Conservation (phyloP, 2,888 invertebrate species). For the Hipparchia semele region DNA sequence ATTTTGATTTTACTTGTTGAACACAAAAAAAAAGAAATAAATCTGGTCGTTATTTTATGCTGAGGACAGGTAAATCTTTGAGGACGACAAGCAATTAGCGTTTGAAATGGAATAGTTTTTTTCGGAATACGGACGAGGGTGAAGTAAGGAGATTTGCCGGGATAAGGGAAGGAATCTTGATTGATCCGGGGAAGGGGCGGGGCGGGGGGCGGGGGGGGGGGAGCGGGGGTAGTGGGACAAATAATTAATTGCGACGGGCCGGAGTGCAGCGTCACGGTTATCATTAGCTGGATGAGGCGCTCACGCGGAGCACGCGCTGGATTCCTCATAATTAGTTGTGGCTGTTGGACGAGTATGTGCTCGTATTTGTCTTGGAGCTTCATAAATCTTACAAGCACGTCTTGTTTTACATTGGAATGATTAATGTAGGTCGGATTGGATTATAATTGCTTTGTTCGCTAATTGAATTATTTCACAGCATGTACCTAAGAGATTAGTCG, state of each 20-base stretch:
- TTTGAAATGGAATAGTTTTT: conserved; percentile 40
- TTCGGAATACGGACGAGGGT: conserved; percentile 32
- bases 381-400: conserved; percentile 1
- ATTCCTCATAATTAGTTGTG: conserved; percentile 7
- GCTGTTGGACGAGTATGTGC: not conserved
- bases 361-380: not conserved
- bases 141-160: conserved; percentile 32
- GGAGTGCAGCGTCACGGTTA: conserved; percentile 44
- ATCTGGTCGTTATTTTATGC: conserved; percentile 29
- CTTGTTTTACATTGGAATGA: conserved; percentile 6
- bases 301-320: not conserved
- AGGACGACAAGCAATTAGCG: conserved; percentile 39
- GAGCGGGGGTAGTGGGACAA: conserved; percentile 36
- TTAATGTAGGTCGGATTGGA: not conserved
- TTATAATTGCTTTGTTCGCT: not conserved
- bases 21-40: not conserved
- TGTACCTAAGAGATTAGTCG: not conserved
- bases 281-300: conserved; percentile 29
- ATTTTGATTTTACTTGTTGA: not conserved
- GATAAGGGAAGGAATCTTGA: conserved; percentile 42
- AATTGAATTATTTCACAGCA: not conserved
- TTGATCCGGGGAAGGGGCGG: conserved; percentile 42
- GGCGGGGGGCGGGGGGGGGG: conserved; percentile 16
- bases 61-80: conserved; percentile 29
- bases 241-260: conserved; percentile 44